Evolutionary conservation across 2,797 vertebrate species (phyloP), one percentile per base, ranked within the genome.

Genomic region (Lophotriccus pileatus): DNA sequence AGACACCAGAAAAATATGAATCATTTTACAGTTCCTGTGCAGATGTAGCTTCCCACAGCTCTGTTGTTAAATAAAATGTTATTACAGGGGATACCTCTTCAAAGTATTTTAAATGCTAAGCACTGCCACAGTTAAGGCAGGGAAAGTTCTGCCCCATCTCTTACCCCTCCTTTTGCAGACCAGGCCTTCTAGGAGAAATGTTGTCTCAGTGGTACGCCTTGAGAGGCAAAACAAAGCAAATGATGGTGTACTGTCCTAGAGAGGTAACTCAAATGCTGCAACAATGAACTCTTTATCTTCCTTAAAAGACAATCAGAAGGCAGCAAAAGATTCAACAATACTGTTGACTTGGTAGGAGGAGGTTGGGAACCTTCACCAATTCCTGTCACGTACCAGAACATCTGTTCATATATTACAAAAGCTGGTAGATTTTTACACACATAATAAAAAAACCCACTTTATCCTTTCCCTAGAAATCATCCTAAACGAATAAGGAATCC

Each of bases 141-240:
- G 50, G 34, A 23, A 83, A 80, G 36, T 60, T 85, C 50, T 87
- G 53, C 50, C 28, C 66, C 68, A 77, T 84, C 56, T 84, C 89
- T 93, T 91, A 94, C 83, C 34, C 84, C 47, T 94, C 50, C 73
- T 95, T 86, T 84, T 90, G 88, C 24, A 86, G 77, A 91, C 44
- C 49, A 83, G 60, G 49, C 84, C 64, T 93, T 88, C 87, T 77
- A 67, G 49, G 30, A 93, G 81, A 32, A 85, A 58, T 87, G 46
- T 69, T 95, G 83, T 93, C 75, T 87, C 73, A 84, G 56, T 83
- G 27, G 39, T 68, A 92, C 53, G 36, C 68, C 58, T 68, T 84
- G 66, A 93, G 77, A 90, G 60, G 74, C 32, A 87, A 84, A 91
- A 90, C 73, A 86, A 87, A 95, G 68, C 28, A 76, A 84, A 69